Evolutionary conservation across 37 sponge, comb jelly and placozoan species (phyloP).

Genomic region (Haliclona indistincta): DNA sequence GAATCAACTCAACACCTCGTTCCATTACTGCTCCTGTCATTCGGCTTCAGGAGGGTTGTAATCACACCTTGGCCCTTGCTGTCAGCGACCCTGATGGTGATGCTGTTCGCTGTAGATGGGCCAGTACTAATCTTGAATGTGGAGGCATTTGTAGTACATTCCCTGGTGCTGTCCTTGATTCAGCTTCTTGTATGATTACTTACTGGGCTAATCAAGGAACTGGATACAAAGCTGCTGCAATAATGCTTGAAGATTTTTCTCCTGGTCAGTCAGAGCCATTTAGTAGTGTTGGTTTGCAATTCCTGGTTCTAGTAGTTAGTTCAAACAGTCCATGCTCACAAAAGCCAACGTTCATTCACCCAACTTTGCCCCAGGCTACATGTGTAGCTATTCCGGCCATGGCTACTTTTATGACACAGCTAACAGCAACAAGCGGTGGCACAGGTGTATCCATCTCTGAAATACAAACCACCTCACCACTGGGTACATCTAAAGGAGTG

Average conservation of each 20-base stretch:
- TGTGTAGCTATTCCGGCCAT: constrained; percentile 30
- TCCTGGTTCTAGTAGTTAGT: constrained; percentile 22
- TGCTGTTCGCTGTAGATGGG: constrained; percentile 48
- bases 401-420: constrained; percentile 9
- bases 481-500: constrained; percentile 1
- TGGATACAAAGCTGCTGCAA: constrained; percentile 36
- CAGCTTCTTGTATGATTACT: background rate
- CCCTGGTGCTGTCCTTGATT: constrained; percentile 44
- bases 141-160: constrained; percentile 43
- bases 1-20: constrained; percentile 55
- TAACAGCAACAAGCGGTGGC: constrained; percentile 31
- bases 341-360: constrained; percentile 10
- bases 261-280: constrained; percentile 11
- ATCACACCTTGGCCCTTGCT: too few species aligned
- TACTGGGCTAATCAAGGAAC: constrained; percentile 22
- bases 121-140: constrained; percentile 32
- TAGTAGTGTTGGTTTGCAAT: constrained; percentile 48
- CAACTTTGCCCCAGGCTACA: constrained; percentile 3
- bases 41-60: too few species aligned
- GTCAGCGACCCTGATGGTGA: too few species aligned
- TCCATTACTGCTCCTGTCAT: constrained; percentile 46
- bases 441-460: constrained; percentile 12
- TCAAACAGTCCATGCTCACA: constrained; percentile 23
- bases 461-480: constrained; percentile 27
- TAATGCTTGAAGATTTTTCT: too few species aligned